Evolutionary conservation across 2,888 invertebrate genomes (phyloP), one percentile per base, ranked within the genome.

Genomic region (Hoplodrina ambigua): DNA sequence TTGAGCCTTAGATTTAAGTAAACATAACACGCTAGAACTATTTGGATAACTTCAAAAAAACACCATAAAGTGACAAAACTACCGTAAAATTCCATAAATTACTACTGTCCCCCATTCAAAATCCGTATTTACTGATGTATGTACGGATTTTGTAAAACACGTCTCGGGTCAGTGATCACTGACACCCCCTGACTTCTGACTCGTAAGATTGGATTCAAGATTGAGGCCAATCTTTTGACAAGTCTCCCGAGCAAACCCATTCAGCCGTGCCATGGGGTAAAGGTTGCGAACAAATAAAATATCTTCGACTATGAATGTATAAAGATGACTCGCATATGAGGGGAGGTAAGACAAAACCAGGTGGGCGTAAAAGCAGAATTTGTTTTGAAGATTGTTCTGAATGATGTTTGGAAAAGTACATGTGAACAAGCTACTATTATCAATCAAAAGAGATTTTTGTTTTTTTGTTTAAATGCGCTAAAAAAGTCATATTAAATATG

Each of bases 171-270:
- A 85, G 53, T 81, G 81, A 75, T 63, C 75, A 74, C 59, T 58
- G 58, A 65, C 76, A 68, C 77, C 72, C 72, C 30, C 68, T 73
- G 75, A 79, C 73, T 79, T 69, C 65, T 85, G 84, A 85, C 81
- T 81, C 81, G 81, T 81, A 79, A 77, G 85, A 84, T 84, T 84
- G 79, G 80, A 81, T 74, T 52, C 59, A 71, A 83, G 75, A 83
- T 83, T 71, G 81, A 55, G 72, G 73, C 66, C 81, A 83, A 82
- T 78, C 83, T 83, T 79, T 81, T 79, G 83, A 81, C 81, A 83
- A 81, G 75, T 80, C 81, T 70, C 69, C 66, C 70, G 68, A 69
- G 66, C 58, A 67, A 75, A 81, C n/a, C 69, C 65, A 77, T 72
- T 75, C 74, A 83, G 8, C 71, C 81, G 64, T 74, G 46, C 64